phyloP scores from a whole-genome alignment of 2,797 vertebrate genomes.

The Eulemur coronatus region DNA sequence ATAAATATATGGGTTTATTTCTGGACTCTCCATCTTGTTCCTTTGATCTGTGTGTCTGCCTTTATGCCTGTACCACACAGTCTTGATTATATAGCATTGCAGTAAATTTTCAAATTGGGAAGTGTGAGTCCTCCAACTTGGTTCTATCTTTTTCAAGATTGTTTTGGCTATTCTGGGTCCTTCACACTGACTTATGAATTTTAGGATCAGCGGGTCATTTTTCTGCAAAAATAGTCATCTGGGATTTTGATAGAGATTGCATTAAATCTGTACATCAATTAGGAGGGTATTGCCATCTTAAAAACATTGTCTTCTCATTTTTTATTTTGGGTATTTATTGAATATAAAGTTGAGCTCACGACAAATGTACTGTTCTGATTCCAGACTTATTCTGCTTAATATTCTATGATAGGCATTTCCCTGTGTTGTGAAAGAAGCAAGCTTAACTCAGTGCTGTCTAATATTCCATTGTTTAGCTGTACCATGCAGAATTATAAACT shows the following conservation, averaged over 20 bases:
- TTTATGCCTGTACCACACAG: background rate
- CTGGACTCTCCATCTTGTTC: conserved; percentile 23
- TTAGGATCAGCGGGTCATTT: background rate
- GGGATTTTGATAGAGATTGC: background rate
- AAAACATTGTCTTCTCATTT: background rate
- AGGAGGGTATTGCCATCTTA: background rate
- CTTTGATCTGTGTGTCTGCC: background rate
- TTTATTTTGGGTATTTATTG: conserved; percentile 10
- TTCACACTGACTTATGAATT: background rate
- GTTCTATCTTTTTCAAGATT: background rate
- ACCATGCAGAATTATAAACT: background rate
- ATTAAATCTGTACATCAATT: background rate
- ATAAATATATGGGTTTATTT: conserved; percentile 28
- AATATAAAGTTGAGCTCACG: conserved; percentile 1
- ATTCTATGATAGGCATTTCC: background rate
- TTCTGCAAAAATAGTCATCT: background rate
- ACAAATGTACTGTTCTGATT: background rate
- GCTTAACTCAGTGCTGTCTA: background rate
- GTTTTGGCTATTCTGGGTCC: background rate
- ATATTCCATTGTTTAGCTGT: background rate
- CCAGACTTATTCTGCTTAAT: background rate
- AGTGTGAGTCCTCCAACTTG: background rate
- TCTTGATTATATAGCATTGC: background rate
- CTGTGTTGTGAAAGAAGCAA: background rate
- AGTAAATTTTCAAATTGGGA: conserved; percentile 30